phyloP scores from a whole-genome alignment of 1,140 invertebrate genomes.

The Babylonia areolata region DNA sequence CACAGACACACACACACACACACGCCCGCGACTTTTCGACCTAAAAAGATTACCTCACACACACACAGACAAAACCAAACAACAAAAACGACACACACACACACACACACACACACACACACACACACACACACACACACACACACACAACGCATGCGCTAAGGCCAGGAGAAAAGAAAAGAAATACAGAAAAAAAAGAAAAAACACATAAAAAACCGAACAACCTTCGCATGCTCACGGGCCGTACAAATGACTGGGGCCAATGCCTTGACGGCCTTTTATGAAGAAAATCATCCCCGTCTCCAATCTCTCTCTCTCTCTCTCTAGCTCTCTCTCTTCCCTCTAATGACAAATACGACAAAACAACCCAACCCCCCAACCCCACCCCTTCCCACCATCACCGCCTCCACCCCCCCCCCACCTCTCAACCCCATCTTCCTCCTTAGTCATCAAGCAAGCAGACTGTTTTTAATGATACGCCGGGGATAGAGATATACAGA shows the following conservation, averaged over 20 bases:
- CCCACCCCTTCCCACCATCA: too few relatives aligned
- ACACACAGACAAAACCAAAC: not conserved
- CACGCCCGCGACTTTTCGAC: not conserved
- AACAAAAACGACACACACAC: not conserved
- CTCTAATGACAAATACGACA: not conserved
- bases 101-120: constrained; percentile 15
- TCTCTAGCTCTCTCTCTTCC: not conserved
- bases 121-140: constrained; percentile 13
- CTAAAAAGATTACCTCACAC: too few relatives aligned
- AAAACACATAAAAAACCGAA: too few relatives aligned
- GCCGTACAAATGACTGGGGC: too few relatives aligned
- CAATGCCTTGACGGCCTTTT: too few relatives aligned
- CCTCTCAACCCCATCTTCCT: too few relatives aligned
- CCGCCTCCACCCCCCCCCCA: too few relatives aligned
- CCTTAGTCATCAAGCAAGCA: not conserved
- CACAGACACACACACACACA: constrained; percentile 41
- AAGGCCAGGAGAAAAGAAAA: too few relatives aligned
- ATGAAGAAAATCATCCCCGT: too few relatives aligned
- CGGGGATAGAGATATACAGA: not conserved
- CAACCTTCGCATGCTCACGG: too few relatives aligned
- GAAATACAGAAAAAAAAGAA: too few relatives aligned
- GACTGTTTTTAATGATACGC: not conserved
- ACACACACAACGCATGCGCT: not conserved
- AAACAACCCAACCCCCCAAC: too few relatives aligned
- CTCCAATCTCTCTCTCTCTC: not conserved